Evolutionary conservation across 64 coral and sea anemone species (phyloP).

Genomic region (Stichodactyla mertensii): DNA sequence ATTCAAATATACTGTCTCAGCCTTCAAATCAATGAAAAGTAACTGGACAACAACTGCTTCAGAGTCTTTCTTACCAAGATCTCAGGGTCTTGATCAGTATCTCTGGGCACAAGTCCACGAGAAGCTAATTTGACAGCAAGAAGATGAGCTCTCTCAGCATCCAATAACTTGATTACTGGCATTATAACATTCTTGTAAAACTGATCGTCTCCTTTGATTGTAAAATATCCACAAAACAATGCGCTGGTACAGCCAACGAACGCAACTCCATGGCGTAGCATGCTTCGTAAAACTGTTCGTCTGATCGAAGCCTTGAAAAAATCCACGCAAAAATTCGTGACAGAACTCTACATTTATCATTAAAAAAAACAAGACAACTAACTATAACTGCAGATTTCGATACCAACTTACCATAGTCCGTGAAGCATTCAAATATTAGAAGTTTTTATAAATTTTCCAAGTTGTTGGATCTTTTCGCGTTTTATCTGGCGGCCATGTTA

Average conservation of each 20-base stretch:
- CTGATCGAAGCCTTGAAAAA: slow-evolving; percentile 27
- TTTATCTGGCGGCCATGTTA: too few relatives aligned
- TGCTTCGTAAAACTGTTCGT: slow-evolving; percentile 29
- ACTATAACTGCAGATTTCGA: too few relatives aligned
- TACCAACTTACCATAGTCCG: too few relatives aligned
- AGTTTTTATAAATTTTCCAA: too few relatives aligned
- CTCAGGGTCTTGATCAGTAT: slow-evolving; percentile 48
- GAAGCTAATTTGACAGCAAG: slow-evolving; percentile 77
- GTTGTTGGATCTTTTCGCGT: too few relatives aligned
- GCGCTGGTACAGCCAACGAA: slow-evolving; percentile 54
- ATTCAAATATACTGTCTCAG: too few relatives aligned
- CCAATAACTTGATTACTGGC: slow-evolving; percentile 56
- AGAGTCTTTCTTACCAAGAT: slow-evolving; percentile 52
- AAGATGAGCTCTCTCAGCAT: slow-evolving; percentile 75
- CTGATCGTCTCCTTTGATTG: slow-evolving; percentile 65
- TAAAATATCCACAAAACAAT: slow-evolving; percentile 50
- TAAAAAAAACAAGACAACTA: too few relatives aligned
- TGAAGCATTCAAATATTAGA: too few relatives aligned
- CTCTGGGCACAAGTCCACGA: slow-evolving; percentile 64
- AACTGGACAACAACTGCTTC: too few relatives aligned
- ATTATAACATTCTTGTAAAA: slow-evolving; percentile 77
- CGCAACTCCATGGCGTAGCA: slow-evolving; percentile 53
- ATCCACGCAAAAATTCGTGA: not conserved
- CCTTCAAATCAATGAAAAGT: too few relatives aligned
- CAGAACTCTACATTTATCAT: too few relatives aligned